Evolutionary conservation across 2,888 invertebrate genomes (phyloP).

Genomic region (Cerastoderma edule): DNA sequence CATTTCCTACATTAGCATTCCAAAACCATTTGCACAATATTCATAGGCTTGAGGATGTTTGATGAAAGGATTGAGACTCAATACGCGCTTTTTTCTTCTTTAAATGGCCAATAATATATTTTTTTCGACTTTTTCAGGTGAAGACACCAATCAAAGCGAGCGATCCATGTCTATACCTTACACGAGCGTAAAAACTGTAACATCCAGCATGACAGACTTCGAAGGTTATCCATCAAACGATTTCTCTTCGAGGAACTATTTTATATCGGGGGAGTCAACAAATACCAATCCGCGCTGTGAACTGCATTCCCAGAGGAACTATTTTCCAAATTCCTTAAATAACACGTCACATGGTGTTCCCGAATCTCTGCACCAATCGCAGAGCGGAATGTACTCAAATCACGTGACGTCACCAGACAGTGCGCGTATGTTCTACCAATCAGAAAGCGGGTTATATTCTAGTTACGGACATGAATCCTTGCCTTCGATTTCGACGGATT

Average conservation of each 20-base stretch:
- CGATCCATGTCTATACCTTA: slow-evolving; percentile 13
- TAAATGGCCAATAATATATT: background rate
- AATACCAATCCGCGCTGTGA: no score
- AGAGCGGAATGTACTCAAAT: slow-evolving; percentile 4
- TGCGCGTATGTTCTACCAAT: slow-evolving; percentile 13
- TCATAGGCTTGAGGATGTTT: background rate
- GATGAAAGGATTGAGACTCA: background rate
- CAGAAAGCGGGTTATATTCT: background rate
- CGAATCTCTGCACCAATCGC: background rate
- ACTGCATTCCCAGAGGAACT: background rate
- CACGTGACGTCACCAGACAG: slow-evolving; percentile 5
- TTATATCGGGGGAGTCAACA: background rate
- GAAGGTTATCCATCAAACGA: background rate
- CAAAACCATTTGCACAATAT: no score
- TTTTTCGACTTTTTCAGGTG: slow-evolving; percentile 7
- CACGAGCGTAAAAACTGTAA: slow-evolving; percentile 2
- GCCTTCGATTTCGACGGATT: no score
- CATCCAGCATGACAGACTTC: slow-evolving; percentile 4
- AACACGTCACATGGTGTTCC: background rate
- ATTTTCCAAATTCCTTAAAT: no score
- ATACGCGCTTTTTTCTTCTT: background rate
- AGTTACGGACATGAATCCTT: background rate
- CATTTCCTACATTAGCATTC: no score
- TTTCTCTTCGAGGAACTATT: background rate
- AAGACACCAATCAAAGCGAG: slow-evolving; percentile 3